phyloP scores from a whole-genome alignment of 2,797 vertebrate species.

The Cuniculus paca region DNA sequence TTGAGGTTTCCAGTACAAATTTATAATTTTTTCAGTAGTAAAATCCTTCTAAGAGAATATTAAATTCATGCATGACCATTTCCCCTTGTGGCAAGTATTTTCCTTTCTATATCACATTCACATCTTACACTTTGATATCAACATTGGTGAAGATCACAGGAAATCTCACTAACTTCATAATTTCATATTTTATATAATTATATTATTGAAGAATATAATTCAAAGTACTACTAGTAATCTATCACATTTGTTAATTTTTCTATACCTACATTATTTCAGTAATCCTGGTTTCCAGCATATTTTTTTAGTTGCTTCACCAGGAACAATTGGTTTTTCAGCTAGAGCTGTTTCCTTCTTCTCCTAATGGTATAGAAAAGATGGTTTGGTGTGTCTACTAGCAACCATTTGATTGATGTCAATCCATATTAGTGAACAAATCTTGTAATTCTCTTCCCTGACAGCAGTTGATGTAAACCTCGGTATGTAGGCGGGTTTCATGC shows the following conservation, averaged over 20 bases:
- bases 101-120: neutral
- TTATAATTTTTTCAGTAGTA: neutral
- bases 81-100: neutral
- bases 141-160: neutral
- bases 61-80: conserved; percentile 12
- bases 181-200: neutral
- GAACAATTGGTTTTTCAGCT: neutral
- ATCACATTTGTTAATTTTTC: neutral
- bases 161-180: neutral
- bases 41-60: neutral
- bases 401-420: neutral
- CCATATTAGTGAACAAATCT: neutral
- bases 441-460: neutral
- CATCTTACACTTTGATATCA: conserved; percentile 13
- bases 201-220: neutral
- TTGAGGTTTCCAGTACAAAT: conserved; percentile 22
- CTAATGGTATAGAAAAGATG: neutral
- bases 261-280: neutral
- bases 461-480: neutral
- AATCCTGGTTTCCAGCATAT: neutral
- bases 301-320: neutral
- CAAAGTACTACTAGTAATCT: neutral
- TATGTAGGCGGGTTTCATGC: neutral
- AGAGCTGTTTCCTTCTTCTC: neutral
- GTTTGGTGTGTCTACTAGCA: neutral